phyloP scores from a whole-genome alignment of 2,888 invertebrate species.

The Lasioglossum lativentre region DNA sequence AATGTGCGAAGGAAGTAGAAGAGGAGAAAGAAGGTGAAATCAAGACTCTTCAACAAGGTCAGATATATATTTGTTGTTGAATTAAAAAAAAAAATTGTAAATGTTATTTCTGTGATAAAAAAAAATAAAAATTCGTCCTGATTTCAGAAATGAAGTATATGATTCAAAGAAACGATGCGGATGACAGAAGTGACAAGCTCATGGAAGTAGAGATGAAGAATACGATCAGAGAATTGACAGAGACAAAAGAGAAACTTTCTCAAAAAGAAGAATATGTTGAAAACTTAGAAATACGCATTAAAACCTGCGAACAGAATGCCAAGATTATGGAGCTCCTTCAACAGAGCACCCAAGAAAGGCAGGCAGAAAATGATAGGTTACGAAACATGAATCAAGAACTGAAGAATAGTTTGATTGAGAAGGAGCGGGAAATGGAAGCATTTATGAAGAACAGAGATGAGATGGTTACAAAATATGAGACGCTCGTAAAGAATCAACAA shows the following conservation, averaged over 20 bases:
- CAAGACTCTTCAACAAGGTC: slow-evolving; percentile 76
- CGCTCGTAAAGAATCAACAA: slow-evolving; percentile 71
- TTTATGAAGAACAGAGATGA: slow-evolving; percentile 77
- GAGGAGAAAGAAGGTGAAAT: slow-evolving; percentile 79
- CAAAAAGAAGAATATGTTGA: slow-evolving; percentile 57
- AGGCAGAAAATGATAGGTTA: slow-evolving; percentile 71
- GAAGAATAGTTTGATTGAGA: slow-evolving; percentile 61
- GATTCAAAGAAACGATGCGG: slow-evolving; percentile 63
- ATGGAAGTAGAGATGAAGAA: slow-evolving; percentile 76
- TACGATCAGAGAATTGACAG: slow-evolving; percentile 67
- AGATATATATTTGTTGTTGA: neutral
- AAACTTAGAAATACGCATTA: slow-evolving; percentile 60
- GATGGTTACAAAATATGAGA: slow-evolving; percentile 75
- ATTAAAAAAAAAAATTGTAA: neutral
- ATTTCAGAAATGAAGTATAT: slow-evolving; percentile 71
- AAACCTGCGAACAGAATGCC: slow-evolving; percentile 58
- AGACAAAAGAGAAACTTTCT: slow-evolving; percentile 58
- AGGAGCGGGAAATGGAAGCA: slow-evolving; percentile 75
- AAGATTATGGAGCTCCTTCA: slow-evolving; percentile 60
- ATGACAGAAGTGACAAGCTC: slow-evolving; percentile 50
- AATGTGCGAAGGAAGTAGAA: slow-evolving; percentile 57
- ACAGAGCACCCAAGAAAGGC: slow-evolving; percentile 63
- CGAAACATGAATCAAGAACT: slow-evolving; percentile 67
- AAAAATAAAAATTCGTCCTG: slow-evolving; percentile 60
- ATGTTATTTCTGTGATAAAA: neutral